A percentile compares a stretch with the other conserved stretches of the same genome.
Conservation (phyloP, 2,888 invertebrate genomes). For the Noctua fimbriata region DNA sequence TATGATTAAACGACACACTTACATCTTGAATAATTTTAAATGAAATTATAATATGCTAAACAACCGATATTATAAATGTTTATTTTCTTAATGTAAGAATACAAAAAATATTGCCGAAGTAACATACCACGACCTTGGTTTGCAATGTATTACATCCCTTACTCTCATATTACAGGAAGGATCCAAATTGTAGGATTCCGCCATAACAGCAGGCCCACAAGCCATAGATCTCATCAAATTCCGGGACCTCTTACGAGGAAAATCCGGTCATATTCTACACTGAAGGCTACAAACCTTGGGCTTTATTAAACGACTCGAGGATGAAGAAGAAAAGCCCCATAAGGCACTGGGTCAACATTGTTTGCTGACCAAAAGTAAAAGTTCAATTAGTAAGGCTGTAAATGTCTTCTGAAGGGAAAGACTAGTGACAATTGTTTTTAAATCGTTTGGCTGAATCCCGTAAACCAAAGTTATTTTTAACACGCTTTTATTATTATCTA, state of each 20-base stretch:
- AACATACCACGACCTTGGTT: not conserved
- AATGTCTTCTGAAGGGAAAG: not conserved
- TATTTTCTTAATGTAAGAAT: not conserved
- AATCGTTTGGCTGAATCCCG: not conserved
- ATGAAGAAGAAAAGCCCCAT: not conserved
- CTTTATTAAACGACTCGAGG: slow-evolving; percentile 30
- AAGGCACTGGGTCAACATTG: slow-evolving; percentile 1
- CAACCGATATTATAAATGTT: too few species aligned
- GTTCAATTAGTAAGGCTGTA: not conserved
- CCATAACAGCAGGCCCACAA: slow-evolving; percentile 12
- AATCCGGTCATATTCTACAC: slow-evolving; percentile 28
- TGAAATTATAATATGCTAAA: not conserved
- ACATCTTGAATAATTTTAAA: not conserved
- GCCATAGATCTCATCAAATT: slow-evolving; percentile 28
- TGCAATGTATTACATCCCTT: not conserved
- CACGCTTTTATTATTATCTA: too few species aligned
- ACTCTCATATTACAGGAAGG: slow-evolving; percentile 18
- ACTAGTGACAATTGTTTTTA: not conserved
- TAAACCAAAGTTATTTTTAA: not conserved
- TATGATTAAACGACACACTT: not conserved
- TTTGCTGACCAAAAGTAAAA: not conserved
- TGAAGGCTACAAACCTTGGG: slow-evolving; percentile 23
- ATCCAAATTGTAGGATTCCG: slow-evolving; percentile 13
- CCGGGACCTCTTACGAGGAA: slow-evolving; percentile 21
- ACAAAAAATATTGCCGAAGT: not conserved